phyloP scores from a whole-genome alignment of 2,888 invertebrate genomes.

The Lithophane semibrunnea region DNA sequence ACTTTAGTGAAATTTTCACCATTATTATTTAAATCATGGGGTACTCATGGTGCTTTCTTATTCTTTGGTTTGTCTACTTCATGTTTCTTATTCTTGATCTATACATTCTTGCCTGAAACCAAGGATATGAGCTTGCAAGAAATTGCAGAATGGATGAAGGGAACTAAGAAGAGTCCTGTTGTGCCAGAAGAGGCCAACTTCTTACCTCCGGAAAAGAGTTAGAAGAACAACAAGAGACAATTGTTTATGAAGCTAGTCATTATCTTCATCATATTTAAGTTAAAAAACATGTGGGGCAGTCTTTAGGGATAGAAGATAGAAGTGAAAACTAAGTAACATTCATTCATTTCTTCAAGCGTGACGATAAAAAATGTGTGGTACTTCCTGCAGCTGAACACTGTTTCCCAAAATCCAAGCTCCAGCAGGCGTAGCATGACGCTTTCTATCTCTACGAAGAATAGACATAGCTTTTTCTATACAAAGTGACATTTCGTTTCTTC shows the following conservation, averaged over 20 bases:
- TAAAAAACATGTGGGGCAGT: no score
- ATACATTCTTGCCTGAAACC: constrained; percentile 70
- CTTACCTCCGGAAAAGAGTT: constrained; percentile 31
- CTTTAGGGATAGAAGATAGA: no score
- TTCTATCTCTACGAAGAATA: no score
- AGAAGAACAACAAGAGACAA: background rate
- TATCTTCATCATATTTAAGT: background rate
- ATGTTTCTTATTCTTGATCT: constrained; percentile 60
- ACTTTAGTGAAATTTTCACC: constrained; percentile 70
- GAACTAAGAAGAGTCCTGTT: constrained; percentile 25
- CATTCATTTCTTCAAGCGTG: no score
- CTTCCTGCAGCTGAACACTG: no score
- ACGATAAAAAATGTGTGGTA: no score
- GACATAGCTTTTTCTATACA: no score
- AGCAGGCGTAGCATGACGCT: no score
- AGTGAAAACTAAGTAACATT: no score
- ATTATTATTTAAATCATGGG: constrained; percentile 59
- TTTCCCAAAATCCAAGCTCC: no score
- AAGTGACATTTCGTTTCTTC: no score
- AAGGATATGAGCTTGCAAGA: constrained; percentile 62
- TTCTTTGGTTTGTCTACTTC: constrained; percentile 66
- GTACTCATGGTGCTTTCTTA: constrained; percentile 68
- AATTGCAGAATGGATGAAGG: constrained; percentile 51
- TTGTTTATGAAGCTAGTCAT: constrained; percentile 38
- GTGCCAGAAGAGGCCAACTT: constrained; percentile 36